These are phyloP conservation scores for Habrosyne pyritoides DNA, from an alignment of 2,888 invertebrate species.

Conservation along the genomic window DNA sequence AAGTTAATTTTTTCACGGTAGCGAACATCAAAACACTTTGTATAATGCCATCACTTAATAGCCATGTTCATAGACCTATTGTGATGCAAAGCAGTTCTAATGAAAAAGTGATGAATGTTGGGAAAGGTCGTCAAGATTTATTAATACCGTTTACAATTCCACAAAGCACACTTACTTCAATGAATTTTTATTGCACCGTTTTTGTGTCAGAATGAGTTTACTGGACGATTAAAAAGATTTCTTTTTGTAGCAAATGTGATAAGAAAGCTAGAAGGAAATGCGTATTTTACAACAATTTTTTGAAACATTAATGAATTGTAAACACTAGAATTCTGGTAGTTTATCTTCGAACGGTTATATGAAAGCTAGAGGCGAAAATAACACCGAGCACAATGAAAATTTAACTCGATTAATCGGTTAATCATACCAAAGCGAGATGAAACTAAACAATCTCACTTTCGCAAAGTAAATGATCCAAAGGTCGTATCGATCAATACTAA, in stretches of 20 bases:
- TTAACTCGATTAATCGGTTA: constrained; percentile 26
- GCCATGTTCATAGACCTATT: constrained; percentile 42
- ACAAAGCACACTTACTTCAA: constrained; percentile 7
- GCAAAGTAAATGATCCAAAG: constrained; percentile 52
- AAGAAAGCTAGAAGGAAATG: background rate
- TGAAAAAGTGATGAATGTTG: constrained; percentile 39
- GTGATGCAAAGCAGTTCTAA: constrained; percentile 37
- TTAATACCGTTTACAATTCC: constrained; percentile 28
- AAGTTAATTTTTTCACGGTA: constrained; percentile 18
- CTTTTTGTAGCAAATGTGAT: background rate
- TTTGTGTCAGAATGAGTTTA: constrained; percentile 5
- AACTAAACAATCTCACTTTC: constrained; percentile 54
- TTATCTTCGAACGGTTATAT: background rate
- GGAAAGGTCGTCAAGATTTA: constrained; percentile 42
- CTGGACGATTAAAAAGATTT: constrained; percentile 5
- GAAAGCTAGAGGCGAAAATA: background rate
- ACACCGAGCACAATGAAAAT: background rate
- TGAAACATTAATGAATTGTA: background rate
- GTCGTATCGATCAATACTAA: constrained; percentile 61
- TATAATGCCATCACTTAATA: constrained; percentile 39
- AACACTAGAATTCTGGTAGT: background rate
- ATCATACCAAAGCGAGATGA: constrained; percentile 35
- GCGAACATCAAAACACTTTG: constrained; percentile 33
- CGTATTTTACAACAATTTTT: background rate
- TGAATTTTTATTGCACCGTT: constrained; percentile 5